phyloP scores from a whole-genome alignment of 2,113 vertebrate genomes.

The Smithornis capensis region DNA sequence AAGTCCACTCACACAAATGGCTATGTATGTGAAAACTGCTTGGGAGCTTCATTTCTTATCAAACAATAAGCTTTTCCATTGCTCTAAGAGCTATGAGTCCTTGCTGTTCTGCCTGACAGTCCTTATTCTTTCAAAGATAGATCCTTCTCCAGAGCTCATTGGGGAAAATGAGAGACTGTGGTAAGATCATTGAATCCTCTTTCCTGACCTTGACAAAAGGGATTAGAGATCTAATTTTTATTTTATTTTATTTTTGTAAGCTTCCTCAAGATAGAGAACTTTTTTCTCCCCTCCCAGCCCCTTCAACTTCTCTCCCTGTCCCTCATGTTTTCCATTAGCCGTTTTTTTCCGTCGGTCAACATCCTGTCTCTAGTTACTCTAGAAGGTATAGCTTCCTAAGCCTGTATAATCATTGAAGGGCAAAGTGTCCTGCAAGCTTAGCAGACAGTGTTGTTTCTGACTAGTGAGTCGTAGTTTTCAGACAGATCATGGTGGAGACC shows the following conservation, averaged over 20 bases:
- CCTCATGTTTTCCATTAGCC: not conserved
- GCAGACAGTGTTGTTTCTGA: not conserved
- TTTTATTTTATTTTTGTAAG: not conserved
- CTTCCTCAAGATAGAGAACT: not conserved
- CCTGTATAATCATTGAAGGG: not conserved
- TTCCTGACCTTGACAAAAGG: not conserved
- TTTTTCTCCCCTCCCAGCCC: not conserved
- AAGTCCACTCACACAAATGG: not conserved
- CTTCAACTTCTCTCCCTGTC: not conserved
- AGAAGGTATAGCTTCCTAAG: not conserved
- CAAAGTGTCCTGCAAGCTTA: slow-evolving; percentile 25
- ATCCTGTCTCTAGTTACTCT: not conserved
- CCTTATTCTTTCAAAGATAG: not conserved
- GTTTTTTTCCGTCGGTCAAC: not conserved
- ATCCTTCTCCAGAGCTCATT: not conserved
- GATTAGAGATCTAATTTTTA: not conserved
- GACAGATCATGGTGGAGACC: slow-evolving; percentile 19
- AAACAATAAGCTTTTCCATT: not conserved
- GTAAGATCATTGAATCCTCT: not conserved
- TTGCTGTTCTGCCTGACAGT: not conserved
- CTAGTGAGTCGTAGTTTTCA: not conserved
- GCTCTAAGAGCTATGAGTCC: not conserved
- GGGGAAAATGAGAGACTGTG: not conserved
- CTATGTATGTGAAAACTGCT: not conserved
- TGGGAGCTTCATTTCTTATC: not conserved